A percentile compares a stretch with the other conserved stretches of the same genome.
Evolutionary conservation across 2,113 vertebrate species (phyloP).

Genomic region (Urocynchramus pylzowi): DNA sequence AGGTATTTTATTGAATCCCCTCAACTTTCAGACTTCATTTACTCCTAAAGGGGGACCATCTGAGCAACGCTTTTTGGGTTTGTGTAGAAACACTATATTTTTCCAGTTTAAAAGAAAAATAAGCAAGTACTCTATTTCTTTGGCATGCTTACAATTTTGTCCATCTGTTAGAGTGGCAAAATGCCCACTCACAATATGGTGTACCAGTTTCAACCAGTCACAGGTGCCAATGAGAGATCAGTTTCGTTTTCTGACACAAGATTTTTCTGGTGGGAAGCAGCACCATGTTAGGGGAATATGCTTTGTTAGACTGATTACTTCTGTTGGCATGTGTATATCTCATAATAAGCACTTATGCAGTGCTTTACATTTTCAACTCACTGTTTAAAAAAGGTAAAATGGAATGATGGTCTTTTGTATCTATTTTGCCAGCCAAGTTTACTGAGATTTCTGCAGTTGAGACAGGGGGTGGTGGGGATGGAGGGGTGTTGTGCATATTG

Average conservation of each 20-base stretch:
- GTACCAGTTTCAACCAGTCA: slow-evolving; percentile 53
- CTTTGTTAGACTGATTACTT: slow-evolving; percentile 67
- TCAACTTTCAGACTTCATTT: not conserved
- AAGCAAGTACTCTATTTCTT: slow-evolving; percentile 32
- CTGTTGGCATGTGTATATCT: slow-evolving; percentile 52
- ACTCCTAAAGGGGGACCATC: not conserved
- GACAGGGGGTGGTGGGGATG: not conserved
- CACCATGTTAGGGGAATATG: not conserved
- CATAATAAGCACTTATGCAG: not conserved
- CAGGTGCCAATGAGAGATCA: slow-evolving; percentile 52
- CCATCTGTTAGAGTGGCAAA: slow-evolving; percentile 69
- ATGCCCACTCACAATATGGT: slow-evolving; percentile 67
- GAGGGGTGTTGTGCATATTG: not conserved
- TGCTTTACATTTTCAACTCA: slow-evolving; percentile 27
- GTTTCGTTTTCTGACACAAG: slow-evolving; percentile 63
- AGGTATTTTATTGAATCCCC: not conserved
- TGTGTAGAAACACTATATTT: not conserved
- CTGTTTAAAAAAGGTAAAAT: not conserved
- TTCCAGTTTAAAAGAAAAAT: not conserved
- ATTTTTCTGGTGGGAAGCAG: slow-evolving; percentile 45
- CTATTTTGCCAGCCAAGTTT: not conserved
- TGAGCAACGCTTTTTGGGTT: not conserved
- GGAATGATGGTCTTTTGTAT: not conserved
- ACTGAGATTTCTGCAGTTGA: not conserved
- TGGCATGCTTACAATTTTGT: slow-evolving; percentile 31